Evolutionary conservation across 2,113 vertebrate genomes (phyloP), one percentile per base, ranked within the genome.

Genomic region (Pithys albifrons): DNA sequence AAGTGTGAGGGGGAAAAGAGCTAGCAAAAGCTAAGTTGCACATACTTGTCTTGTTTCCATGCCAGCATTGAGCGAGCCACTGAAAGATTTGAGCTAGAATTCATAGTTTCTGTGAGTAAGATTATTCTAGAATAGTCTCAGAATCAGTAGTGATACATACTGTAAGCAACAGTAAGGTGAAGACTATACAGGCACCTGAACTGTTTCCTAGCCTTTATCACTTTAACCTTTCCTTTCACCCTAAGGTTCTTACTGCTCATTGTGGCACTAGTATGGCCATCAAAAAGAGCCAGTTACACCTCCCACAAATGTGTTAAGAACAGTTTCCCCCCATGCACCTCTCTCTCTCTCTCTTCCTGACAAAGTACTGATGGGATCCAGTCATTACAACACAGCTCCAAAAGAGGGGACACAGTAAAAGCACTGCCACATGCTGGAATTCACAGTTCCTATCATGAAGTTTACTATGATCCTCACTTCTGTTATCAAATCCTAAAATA

Each of bases 401-500:
- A 24, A 39, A 45, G 22, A 76, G 54, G 23, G 39, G 45, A 80
- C 24, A 15, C 10, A 75, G 58, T 16, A 59, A 78, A 77, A 87
- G 52, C 66, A 85, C 39, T 43, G 35, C 89, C 65, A 67, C 61
- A 33, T 55, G 67, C 52, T 88, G 45, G 61, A 89, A 87, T 75
- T 93, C 85, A 94, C 71, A 79, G 66, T 16, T 91, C 58, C 78
- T 79, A 69, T 37, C 54, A 69, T 6, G 10, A 35, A 91, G 73
- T 66, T 80, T 64, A 94, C 11, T 35, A 28, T 3, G 45, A 93
- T 49, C 85, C 45, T 65, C 57, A 5, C 71, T 91, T 88, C 90
- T 79, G 66, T 73, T 79, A 85, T 14, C 41, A 82, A 79, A 90
- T 72, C 85, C 41, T 46, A 83, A 91, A 96, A 88, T 31, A 90